Percentiles rank a stretch among this genome's conserved stretches.
phyloP scores from a whole-genome alignment of 2,113 vertebrate species.

The Formicarius rufipectus region DNA sequence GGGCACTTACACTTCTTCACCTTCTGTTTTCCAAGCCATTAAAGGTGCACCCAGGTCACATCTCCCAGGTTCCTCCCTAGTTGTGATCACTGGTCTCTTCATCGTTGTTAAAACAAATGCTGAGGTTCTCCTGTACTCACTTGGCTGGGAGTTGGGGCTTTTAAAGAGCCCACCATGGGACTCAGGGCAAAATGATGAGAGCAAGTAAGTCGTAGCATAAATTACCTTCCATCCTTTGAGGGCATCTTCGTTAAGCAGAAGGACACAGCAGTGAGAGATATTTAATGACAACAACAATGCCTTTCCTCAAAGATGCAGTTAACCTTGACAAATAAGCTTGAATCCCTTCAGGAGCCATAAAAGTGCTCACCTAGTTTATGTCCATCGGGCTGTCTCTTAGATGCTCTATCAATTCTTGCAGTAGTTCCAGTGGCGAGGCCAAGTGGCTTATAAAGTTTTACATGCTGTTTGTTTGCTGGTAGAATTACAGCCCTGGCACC shows the following conservation, averaged over 20 bases:
- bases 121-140: neutral
- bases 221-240: constrained; percentile 14
- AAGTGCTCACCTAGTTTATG: constrained; percentile 46
- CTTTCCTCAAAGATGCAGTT: constrained; percentile 52
- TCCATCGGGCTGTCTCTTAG: neutral
- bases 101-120: neutral
- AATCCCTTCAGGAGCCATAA: constrained; percentile 29
- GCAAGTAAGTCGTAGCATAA: neutral
- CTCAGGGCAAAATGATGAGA: neutral
- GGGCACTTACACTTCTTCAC: neutral
- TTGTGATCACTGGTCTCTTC: neutral
- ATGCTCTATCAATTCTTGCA: constrained; percentile 20
- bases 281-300: constrained; percentile 37
- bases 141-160: neutral
- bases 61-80: neutral
- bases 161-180: neutral
- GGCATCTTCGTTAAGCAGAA: constrained; percentile 43
- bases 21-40: neutral
- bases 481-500: neutral
- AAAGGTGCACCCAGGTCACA: neutral
- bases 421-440: neutral
- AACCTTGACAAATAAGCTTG: constrained; percentile 52
- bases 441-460: constrained; percentile 50
- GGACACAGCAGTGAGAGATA: constrained; percentile 15
- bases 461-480: neutral